Base-by-base conservation (phyloP, 2,888 invertebrate genomes). In the Hipparchia semele region DNA sequence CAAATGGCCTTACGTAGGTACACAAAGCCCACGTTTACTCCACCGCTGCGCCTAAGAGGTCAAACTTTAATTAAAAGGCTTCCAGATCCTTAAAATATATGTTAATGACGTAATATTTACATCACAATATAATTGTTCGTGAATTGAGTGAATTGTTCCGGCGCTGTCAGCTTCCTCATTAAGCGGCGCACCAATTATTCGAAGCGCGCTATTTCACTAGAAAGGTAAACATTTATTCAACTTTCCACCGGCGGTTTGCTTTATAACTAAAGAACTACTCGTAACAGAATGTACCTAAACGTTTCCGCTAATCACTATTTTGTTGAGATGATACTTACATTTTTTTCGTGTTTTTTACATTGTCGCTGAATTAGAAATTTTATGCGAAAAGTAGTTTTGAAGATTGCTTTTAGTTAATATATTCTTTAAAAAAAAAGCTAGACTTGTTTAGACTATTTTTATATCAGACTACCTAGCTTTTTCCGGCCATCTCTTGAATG, bases 151-250 rank as follows among this genome's bases (percentile, higher is more conserved):
- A 91, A 90, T 89, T 88, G 93, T 92, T 93, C 94, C 93, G 92
- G 89, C 85, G 86, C 83, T 85, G 91, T 88, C 90, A 87, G 92
- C 90, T 87, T 94, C 94, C 94, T 94, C 94, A 94, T 94, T 94
- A 94, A 78, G 82, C 79, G 79, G 87, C 86, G 82, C 79, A 80
- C 88, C 92, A 94, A 93, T 94, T 94, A 93, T 86, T 82, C 79
- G 82, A 79, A 78, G 79, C 76, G 80, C 79, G 85, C 87, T 87
- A 87, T 91, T 90, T 83, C 80, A 87, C 85, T 82, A 81, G 84
- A 84, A 86, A 85, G 86, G 87, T 88, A 87, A 91, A 91, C 74
- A 73, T 79, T 79, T 76, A 64, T 71, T 70, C 70, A 69, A 70
- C 69, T 75, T 76, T 73, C 73, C 62, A 71, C 53, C 53, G 39